Evolutionary conservation across 1,140 invertebrate genomes (phyloP), one percentile per base, ranked within the genome.

Genomic region (Zaprionus vittiger): DNA sequence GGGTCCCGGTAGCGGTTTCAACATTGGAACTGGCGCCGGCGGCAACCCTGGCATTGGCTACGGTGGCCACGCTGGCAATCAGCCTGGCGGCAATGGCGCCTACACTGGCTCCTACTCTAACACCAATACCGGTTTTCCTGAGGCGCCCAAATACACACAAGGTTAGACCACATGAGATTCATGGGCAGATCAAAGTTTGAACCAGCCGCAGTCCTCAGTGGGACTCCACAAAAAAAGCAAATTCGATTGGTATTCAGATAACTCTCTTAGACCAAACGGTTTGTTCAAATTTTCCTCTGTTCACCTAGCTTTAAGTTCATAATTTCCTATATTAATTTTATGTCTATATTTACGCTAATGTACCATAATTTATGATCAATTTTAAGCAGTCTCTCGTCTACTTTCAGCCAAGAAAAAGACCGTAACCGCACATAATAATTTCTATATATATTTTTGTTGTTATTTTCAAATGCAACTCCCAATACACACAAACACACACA

Each of bases 61-160:
- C 59, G 69, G 83, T 47, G 70, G 26, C 34, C 37, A 47, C n/a
- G 12, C 24, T 31, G 71, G 73, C 47, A 75, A 75, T 37, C 76
- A 77, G 37, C 73, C 79, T 28, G 74, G 60, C 28, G 59, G 41
- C 47, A 73, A 56, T 66, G 85, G 81, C 55, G 73, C 81, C 78
- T 87, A 79, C 74, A 79, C 81, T 15, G 79, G 69, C 55, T 63
- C 60, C 75, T 85, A 81, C 68, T 69, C 78, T 26, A 66, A 79
- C 22, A 73, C 77, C 31, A 64, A 74, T 84, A 90, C 81, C 83
- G 91, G 91, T 92, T 92, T 91, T 92, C 91, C 91, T 92, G 91
- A 81, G 89, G 89, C 81, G 68, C 28, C 80, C 75, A 70, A 72
- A 81, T 92, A 92, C 70, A 67, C 71, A 74, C 44, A 77, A 92